Percentiles rank a stretch among this genome's conserved stretches.
These are phyloP conservation scores for Lethrus apterus DNA, from an alignment of 1,140 invertebrate genomes.

Conservation along the genomic window DNA sequence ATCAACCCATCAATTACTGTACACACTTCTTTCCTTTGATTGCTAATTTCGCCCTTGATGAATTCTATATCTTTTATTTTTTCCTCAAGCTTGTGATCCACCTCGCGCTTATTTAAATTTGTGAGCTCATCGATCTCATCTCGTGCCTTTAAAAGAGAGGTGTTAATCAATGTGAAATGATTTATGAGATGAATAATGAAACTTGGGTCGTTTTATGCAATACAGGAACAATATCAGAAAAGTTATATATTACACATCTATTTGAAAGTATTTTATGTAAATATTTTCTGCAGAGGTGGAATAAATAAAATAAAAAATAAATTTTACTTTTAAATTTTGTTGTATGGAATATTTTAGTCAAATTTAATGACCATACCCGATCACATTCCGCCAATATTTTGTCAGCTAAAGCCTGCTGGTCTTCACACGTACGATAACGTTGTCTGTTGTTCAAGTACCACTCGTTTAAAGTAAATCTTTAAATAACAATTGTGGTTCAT, in stretches of 20 bases:
- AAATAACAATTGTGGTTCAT: slow-evolving; percentile 3
- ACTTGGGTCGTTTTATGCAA: too few relatives aligned
- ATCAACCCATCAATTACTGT: slow-evolving; percentile 62
- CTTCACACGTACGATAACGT: slow-evolving; percentile 56
- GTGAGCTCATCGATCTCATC: slow-evolving; percentile 57
- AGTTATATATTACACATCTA: too few relatives aligned
- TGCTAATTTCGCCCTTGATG: slow-evolving; percentile 65
- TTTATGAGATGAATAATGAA: too few relatives aligned
- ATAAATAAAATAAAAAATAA: neutral
- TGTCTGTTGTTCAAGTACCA: slow-evolving; percentile 62
- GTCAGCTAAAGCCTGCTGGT: slow-evolving; percentile 66
- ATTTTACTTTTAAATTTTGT: neutral
- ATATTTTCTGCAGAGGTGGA: too few relatives aligned
- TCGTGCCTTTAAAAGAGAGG: slow-evolving; percentile 37
- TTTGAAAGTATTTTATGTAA: too few relatives aligned
- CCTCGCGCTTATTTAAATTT: slow-evolving; percentile 59
- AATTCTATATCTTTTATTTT: slow-evolving; percentile 75
- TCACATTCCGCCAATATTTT: slow-evolving; percentile 47
- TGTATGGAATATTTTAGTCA: too few relatives aligned
- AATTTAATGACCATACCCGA: slow-evolving; percentile 26
- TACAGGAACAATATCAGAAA: too few relatives aligned
- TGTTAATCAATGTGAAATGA: too few relatives aligned
- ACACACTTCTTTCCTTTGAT: slow-evolving; percentile 62
- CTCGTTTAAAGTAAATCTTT: slow-evolving; percentile 58
- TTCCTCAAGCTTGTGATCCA: slow-evolving; percentile 65